Evolutionary conservation across 35 echinoderm and acorn worm genomes (phyloP), one percentile per base, ranked within the genome.

Genomic region (Apostichopus japonicus): DNA sequence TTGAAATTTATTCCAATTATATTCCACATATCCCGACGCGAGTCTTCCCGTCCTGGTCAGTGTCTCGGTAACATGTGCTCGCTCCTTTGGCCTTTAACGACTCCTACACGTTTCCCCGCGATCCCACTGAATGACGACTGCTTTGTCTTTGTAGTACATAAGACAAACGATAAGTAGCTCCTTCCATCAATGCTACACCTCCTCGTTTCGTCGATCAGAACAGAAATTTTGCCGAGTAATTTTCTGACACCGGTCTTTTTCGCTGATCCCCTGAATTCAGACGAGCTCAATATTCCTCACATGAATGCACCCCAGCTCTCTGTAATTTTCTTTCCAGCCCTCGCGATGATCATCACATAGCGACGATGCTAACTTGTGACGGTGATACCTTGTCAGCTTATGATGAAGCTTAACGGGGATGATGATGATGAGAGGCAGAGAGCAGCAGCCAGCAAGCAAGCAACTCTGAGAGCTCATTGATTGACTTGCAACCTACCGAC

Each of bases 1-100:
- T 89, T 87, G 62, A 65, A 89, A 27, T 52, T 72, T 89, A 89
- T 89, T 89, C 86, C 86, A 73, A 89, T 89, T 89, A 89, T 89
- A 89, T 89, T 89, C 86, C 86, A 84, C 54, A 58, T 57, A 22
- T 58, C 54, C 11, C 57, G 24, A 44, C 33, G 0, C 33, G 8
- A 24, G 21, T 78, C 21, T 75, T 75, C 71, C 22, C 57, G 5
- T 61, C 57, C 57, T 6, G 1, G 57, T 61, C 57, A 61, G 57
- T 61, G 13, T 61, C 57, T 8, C 57, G 8, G 57, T 61, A 61
- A 61, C 57, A 61, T 61, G 57, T 61, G 57, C 57, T 61, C 7
- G 22, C 15, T 17, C 15, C 15, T 23, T 75, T 75, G 15, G 71
- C 71, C 71, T 75, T 23, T n/a, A n/a, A 75, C 71, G 15, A 22